These are phyloP conservation scores for Chrysopilus asiliformis DNA, from an alignment of 2,888 invertebrate species.

Conservation along the genomic window DNA sequence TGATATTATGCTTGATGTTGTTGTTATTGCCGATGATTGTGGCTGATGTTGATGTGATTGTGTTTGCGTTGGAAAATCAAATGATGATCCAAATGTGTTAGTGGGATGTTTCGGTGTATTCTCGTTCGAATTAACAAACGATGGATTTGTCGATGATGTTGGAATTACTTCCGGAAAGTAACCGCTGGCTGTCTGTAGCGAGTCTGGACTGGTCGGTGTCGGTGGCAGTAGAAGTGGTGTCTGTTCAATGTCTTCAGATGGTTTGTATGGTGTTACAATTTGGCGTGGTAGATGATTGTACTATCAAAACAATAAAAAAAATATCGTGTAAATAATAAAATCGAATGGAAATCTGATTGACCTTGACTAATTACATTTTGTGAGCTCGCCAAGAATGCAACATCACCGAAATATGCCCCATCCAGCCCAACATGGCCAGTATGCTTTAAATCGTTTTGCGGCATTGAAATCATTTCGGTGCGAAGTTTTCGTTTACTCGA, in stretches of 20 bases:
- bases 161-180: constrained; percentile 32
- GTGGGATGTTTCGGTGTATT: constrained; percentile 30
- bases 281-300: constrained; percentile 74
- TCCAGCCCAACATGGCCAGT: constrained; percentile 92
- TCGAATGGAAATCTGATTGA: neutral
- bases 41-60: too few species aligned
- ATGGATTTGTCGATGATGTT: constrained; percentile 30
- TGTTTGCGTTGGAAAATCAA: constrained; percentile 25
- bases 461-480: constrained; percentile 90
- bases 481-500: constrained; percentile 55
- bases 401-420: constrained; percentile 93
- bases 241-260: constrained; percentile 68
- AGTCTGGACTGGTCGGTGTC: constrained; percentile 36
- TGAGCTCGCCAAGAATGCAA: constrained; percentile 44
- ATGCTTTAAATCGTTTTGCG: constrained; percentile 93
- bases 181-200: constrained; percentile 35
- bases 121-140: constrained; percentile 34
- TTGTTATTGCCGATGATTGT: too few species aligned
- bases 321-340: constrained; percentile 6
- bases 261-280: constrained; percentile 78
- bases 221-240: constrained; percentile 48
- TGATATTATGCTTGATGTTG: neutral
- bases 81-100: constrained; percentile 25
- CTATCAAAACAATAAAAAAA: constrained; percentile 27
- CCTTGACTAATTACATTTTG: constrained; percentile 29